Evolutionary conservation across 2,888 invertebrate genomes (phyloP).

Genomic region (Volucella bombylans): DNA sequence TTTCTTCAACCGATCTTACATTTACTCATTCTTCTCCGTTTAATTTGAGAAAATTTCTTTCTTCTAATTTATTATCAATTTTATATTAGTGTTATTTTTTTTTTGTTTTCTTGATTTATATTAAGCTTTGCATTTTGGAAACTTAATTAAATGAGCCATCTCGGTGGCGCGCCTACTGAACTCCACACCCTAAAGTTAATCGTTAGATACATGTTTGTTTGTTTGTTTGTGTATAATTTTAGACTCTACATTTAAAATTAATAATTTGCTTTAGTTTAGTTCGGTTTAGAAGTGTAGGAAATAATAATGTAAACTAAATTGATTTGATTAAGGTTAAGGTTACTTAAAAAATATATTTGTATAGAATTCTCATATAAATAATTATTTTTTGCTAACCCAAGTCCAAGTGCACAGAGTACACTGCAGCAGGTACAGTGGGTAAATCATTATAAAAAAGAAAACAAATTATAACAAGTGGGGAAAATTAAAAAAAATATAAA

Average conservation of each 20-base stretch:
- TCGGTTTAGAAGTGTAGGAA: neutral
- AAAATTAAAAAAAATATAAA: slow-evolving; percentile 34
- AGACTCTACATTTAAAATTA: slow-evolving; percentile 25
- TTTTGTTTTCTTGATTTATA: neutral
- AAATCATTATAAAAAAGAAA: slow-evolving; percentile 53
- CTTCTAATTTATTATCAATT: neutral
- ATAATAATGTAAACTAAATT: slow-evolving; percentile 11
- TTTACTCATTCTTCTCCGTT: slow-evolving; percentile 14
- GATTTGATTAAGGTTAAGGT: slow-evolving; percentile 24
- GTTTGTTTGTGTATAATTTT: slow-evolving; percentile 10
- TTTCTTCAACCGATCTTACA: slow-evolving; percentile 24
- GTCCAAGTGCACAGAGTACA: slow-evolving; percentile 26
- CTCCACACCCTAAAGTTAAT: slow-evolving; percentile 1
- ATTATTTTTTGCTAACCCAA: slow-evolving; percentile 55
- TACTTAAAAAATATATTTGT: slow-evolving; percentile 48
- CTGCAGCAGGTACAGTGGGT: slow-evolving; percentile 22
- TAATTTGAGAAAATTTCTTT: neutral
- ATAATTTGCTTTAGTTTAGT: neutral
- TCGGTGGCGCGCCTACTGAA: neutral
- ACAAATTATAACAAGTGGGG: slow-evolving; percentile 47
- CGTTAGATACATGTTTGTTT: slow-evolving; percentile 6
- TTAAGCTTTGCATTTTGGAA: neutral
- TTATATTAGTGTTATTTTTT: neutral
- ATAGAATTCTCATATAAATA: slow-evolving; percentile 60
- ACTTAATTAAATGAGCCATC: slow-evolving; percentile 6